Conservation (phyloP, 1,140 invertebrate species). For the Eufriesea mexicana region DNA sequence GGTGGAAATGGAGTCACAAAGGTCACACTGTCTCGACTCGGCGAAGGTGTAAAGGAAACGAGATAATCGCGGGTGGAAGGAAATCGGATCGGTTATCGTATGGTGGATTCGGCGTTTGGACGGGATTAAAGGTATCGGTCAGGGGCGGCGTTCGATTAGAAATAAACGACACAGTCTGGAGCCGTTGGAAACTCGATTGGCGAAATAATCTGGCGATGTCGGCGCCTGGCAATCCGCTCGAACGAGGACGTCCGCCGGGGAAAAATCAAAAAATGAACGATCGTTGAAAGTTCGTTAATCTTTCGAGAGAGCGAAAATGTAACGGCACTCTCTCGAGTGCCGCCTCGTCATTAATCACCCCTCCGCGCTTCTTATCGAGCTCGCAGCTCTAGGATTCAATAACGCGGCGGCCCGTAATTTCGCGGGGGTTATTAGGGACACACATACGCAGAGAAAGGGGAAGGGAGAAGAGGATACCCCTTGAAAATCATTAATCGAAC, state of each 20-base stretch:
- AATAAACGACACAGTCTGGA: conserved; percentile 30
- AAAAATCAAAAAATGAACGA: conserved; percentile 67
- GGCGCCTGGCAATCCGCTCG: not conserved
- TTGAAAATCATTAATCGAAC: conserved; percentile 67
- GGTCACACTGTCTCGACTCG: not conserved
- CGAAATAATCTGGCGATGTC: conserved; percentile 49
- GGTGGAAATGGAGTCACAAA: not conserved
- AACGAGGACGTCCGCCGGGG: conserved; percentile 1
- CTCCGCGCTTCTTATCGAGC: conserved; percentile 61
- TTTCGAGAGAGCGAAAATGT: conserved; percentile 55
- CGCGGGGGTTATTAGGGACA: conserved; percentile 62
- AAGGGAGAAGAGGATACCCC: conserved; percentile 12
- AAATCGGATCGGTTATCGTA: conserved; percentile 4
- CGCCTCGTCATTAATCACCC: conserved; percentile 65
- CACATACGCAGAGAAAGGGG: not conserved
- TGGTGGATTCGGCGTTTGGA: not conserved
- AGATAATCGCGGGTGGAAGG: not conserved
- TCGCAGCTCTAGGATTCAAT: conserved; percentile 61
- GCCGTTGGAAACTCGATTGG: conserved; percentile 21
- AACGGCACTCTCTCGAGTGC: conserved; percentile 28
- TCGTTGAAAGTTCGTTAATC: conserved; percentile 66
- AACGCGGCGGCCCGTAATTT: conserved; percentile 64
- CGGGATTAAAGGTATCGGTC: not conserved
- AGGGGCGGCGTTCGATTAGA: conserved; percentile 33
- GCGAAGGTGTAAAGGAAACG: not conserved